Evolutionary conservation across 2,113 vertebrate genomes (phyloP).

Genomic region (Paradoxurus hermaphroditus): DNA sequence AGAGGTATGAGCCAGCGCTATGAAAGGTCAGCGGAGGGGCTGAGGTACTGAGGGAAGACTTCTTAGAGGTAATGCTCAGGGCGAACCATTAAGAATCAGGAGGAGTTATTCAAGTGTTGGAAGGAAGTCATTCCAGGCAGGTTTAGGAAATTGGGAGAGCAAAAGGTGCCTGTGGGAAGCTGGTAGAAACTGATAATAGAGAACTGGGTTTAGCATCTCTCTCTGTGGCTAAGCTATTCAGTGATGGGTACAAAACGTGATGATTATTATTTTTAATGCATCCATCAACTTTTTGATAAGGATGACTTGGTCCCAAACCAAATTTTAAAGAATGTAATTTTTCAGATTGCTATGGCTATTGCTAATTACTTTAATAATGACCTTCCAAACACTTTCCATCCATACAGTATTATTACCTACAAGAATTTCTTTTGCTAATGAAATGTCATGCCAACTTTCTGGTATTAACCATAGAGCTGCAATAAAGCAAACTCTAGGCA

Average conservation of each 20-base stretch:
- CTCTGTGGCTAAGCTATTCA: background rate
- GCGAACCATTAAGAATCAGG: background rate
- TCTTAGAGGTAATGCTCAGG: background rate
- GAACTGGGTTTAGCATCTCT: background rate
- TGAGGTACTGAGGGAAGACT: background rate
- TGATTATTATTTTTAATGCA: background rate
- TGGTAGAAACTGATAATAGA: background rate
- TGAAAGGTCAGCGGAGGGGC: background rate
- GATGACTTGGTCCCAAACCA: background rate
- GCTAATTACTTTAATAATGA: constrained; percentile 27
- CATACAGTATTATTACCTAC: background rate
- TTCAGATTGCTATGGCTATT: background rate
- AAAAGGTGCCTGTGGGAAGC: background rate
- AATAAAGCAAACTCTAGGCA: background rate
- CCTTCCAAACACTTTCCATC: background rate
- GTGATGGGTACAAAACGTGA: background rate
- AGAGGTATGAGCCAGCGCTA: background rate
- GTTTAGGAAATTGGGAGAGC: background rate
- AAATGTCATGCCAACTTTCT: background rate
- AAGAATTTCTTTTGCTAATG: background rate
- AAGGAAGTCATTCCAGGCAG: background rate
- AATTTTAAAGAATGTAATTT: background rate
- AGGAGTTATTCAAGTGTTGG: background rate
- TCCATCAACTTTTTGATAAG: background rate
- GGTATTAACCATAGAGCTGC: background rate